Conservation (phyloP, 2,888 invertebrate species). For the Diploptera punctata region DNA sequence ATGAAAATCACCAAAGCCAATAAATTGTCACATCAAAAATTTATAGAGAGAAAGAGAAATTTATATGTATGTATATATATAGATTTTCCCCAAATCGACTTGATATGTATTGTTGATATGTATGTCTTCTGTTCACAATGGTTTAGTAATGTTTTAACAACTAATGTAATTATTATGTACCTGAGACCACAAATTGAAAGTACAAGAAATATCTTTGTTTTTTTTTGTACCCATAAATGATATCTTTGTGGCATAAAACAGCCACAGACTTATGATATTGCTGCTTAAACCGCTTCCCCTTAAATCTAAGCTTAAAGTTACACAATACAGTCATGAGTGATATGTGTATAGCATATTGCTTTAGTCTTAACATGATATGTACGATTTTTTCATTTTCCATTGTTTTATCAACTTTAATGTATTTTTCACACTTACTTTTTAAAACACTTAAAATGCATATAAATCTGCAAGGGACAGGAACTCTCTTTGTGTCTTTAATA, state of each 20-base stretch:
- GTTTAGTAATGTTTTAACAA: constrained; percentile 22
- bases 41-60: constrained; percentile 20
- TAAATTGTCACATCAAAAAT: constrained; percentile 35
- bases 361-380: constrained; percentile 43
- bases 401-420: not conserved
- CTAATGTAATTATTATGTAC: constrained; percentile 18
- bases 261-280: constrained; percentile 16
- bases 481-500: not conserved
- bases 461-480: not conserved
- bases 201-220: constrained; percentile 18
- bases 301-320: constrained; percentile 24
- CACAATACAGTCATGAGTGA: constrained; percentile 7
- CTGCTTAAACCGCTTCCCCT: not conserved
- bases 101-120: constrained; percentile 28
- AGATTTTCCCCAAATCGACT: too few species aligned
- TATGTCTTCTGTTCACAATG: not conserved
- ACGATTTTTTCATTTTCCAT: constrained; percentile 32
- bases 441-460: constrained; percentile 33
- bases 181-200: constrained; percentile 39
- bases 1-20: constrained; percentile 20
- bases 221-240: constrained; percentile 31
- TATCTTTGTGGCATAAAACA: constrained; percentile 17
- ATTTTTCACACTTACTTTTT: constrained; percentile 12
- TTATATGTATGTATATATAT: constrained; percentile 12
- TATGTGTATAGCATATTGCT: constrained; percentile 39